These are phyloP conservation scores for Microctonus aethiopoides DNA, from an alignment of 2,888 invertebrate species.

Conservation along the genomic window DNA sequence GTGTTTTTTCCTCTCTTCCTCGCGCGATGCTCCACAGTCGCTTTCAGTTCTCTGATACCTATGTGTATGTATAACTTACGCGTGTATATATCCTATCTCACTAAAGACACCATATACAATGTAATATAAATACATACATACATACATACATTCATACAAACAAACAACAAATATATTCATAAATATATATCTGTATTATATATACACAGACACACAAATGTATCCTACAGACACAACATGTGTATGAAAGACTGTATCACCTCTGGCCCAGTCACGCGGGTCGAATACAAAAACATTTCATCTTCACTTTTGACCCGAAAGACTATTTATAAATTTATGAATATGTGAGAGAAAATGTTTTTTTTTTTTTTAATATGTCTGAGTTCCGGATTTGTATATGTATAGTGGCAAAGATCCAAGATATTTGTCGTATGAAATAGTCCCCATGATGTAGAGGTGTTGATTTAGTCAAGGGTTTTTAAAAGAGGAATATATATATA, in stretches of 20 bases:
- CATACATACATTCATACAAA: too few relatives aligned
- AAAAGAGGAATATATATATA: conserved; percentile 56
- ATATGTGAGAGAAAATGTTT: neutral
- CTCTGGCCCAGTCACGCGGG: neutral
- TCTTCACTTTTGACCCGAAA: neutral
- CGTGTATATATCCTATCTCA: neutral
- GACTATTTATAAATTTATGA: neutral
- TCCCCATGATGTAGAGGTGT: conserved; percentile 49
- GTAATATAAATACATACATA: neutral
- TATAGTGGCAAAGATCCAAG: conserved; percentile 47
- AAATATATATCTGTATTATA: too few relatives aligned
- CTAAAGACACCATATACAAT: neutral
- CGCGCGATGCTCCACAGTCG: neutral
- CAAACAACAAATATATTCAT: too few relatives aligned
- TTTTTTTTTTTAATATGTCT: neutral
- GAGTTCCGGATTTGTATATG: conserved; percentile 9
- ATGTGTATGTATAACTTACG: neutral
- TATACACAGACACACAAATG: neutral
- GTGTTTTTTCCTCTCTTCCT: conserved; percentile 49
- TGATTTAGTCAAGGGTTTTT: conserved; percentile 58
- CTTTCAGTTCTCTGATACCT: neutral
- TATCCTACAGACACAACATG: neutral
- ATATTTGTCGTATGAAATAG: conserved; percentile 50
- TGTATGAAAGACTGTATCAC: neutral
- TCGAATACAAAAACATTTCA: neutral